Evolutionary conservation across 1,140 invertebrate genomes (phyloP), one percentile per base, ranked within the genome.

Genomic region (Andricus grossulariae): DNA sequence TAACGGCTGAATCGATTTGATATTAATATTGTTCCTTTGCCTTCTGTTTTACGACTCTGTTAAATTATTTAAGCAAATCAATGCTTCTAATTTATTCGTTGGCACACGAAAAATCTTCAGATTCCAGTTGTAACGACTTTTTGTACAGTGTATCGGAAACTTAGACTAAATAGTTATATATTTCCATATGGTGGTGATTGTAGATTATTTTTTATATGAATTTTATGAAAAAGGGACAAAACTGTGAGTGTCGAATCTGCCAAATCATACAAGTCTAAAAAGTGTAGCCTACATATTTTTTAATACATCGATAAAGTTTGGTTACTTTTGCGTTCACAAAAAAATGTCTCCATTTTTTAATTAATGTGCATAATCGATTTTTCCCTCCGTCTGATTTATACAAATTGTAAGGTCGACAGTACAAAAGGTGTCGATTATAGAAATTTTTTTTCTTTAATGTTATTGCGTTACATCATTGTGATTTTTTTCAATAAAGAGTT

Each of bases 401-500:
- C 6, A 82, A 79, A 82, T 74, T 77, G 75, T 82, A 79, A 78
- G 74, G 81, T 82, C 55, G 25, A 50, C 54, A 50, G 45, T 76
- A 16, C 75, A 79, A 79, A 79, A 45, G 39, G 39, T 45, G 39
- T 8, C 39, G 39, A 45, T 45, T 45, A 45, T 45, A 45, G 39
- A 80, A 78, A 78, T 73, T 75, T 76, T 82, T 75, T 73, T 77
- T 73, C 52, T 60, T 70, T 39, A 49, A 66, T 76, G 73, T 60
- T 54, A 12, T 39, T 15, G 72, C 21, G 19, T 73, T 52, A 55
- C 16, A 73, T 75, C 49, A 21, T 70, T 76, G 71, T 25, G 49
- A 57, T 76, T 72, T 71, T 51, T 78, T 71, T 66, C 45, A 50
- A 25, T 75, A 71, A 66, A 25, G 49, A 16, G n/a, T 49, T 60